Percentiles rank a stretch among this genome's conserved stretches.
Evolutionary conservation across 2,113 vertebrate genomes (phyloP).

Genomic region (Anguilla rostrata): DNA sequence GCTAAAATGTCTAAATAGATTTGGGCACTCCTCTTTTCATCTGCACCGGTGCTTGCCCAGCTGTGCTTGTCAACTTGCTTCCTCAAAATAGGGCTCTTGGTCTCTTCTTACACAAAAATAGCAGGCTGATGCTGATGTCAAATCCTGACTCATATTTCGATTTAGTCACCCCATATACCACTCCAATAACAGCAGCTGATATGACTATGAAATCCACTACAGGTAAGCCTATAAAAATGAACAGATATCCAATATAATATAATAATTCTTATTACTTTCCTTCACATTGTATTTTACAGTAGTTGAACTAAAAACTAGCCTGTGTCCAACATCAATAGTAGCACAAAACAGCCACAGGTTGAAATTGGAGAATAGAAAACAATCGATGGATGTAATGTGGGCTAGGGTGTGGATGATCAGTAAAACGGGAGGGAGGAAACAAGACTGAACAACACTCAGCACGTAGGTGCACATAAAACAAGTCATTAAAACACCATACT

Average conservation of each 20-base stretch:
- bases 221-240: background rate
- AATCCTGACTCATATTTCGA: background rate
- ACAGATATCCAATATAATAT: background rate
- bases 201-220: background rate
- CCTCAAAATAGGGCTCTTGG: no score
- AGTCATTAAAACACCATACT: constrained; percentile 62
- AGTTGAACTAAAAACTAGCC: background rate
- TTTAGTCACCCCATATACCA: background rate
- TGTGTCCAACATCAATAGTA: background rate
- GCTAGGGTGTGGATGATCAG: background rate
- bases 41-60: no score
- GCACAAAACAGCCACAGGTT: background rate
- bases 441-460: background rate
- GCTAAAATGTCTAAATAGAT: no score
- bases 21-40: no score
- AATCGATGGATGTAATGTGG: background rate
- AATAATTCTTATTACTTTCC: background rate
- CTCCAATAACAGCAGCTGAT: background rate
- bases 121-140: no score
- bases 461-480: background rate
- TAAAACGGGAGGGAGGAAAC: background rate
- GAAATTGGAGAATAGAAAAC: background rate
- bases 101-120: no score
- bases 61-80: no score
- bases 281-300: background rate